phyloP scores from a whole-genome alignment of 2,888 invertebrate species.

The Anorthoa munda region DNA sequence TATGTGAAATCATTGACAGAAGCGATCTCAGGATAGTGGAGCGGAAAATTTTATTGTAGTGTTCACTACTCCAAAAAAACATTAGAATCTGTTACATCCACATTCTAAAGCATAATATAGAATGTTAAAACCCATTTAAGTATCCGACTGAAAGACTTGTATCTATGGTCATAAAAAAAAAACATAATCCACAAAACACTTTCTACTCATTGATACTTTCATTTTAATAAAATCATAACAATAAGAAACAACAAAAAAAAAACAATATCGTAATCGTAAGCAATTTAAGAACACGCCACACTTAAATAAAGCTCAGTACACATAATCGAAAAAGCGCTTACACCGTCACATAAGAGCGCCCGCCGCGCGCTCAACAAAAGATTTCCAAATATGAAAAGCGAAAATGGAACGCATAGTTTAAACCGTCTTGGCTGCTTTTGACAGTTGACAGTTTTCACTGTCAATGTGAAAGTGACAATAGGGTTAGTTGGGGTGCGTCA shows the following conservation, averaged over 20 bases:
- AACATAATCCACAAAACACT: neutral
- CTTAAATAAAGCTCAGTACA: conserved; percentile 70
- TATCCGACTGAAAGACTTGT: too few relatives aligned
- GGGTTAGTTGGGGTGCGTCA: conserved; percentile 89
- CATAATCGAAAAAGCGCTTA: conserved; percentile 70
- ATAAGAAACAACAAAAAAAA: conserved; percentile 4
- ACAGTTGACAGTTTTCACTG: conserved; percentile 90
- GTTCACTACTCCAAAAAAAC: too few relatives aligned
- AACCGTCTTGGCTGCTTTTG: conserved; percentile 89
- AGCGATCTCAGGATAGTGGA: too few relatives aligned
- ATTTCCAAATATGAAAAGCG: conserved; percentile 84
- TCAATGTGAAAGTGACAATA: conserved; percentile 84
- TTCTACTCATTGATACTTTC: neutral
- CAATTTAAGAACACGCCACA: conserved; percentile 46
- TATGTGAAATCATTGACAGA: too few relatives aligned
- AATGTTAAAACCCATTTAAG: too few relatives aligned
- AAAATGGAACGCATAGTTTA: conserved; percentile 88
- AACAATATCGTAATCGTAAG: conserved; percentile 26
- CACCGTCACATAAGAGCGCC: conserved; percentile 73
- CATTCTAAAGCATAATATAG: too few relatives aligned
- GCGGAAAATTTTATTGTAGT: too few relatives aligned
- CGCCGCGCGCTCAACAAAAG: conserved; percentile 79
- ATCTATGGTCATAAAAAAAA: too few relatives aligned
- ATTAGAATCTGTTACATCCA: too few relatives aligned
- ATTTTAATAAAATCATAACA: conserved; percentile 22